A percentile compares a stretch with the other conserved stretches of the same genome.
Conservation (phyloP, 2,888 invertebrate genomes). For the Habrosyne pyritoides region DNA sequence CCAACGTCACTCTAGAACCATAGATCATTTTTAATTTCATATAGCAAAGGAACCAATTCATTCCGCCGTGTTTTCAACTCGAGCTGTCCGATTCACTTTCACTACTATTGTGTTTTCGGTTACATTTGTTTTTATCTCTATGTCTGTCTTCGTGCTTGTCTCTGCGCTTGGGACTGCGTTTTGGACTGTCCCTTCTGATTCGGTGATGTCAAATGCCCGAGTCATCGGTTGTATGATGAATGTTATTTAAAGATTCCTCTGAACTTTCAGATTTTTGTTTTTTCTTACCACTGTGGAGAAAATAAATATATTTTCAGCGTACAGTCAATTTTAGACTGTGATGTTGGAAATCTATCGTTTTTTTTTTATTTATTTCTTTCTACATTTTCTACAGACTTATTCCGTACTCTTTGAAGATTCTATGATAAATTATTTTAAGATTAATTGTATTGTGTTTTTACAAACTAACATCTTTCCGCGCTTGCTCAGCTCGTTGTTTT, state of each 20-base stretch:
- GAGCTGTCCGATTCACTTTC: conserved; percentile 66
- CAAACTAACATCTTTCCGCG: too few relatives aligned
- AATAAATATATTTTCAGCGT: conserved; percentile 12
- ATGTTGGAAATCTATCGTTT: too few relatives aligned
- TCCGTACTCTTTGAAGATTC: too few relatives aligned
- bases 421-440: too few relatives aligned
- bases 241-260: conserved; percentile 71
- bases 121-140: conserved; percentile 51
- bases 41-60: conserved; percentile 22
- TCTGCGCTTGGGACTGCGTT: conserved; percentile 47
- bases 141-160: conserved; percentile 30
- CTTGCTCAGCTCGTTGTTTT: too few relatives aligned
- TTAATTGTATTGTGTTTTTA: too few relatives aligned
- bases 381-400: too few relatives aligned
- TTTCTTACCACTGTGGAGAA: conserved; percentile 54
- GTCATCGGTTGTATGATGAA: conserved; percentile 77
- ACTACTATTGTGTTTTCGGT: conserved; percentile 55
- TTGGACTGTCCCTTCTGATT: conserved; percentile 69
- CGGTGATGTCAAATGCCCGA: conserved; percentile 81
- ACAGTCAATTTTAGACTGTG: too few relatives aligned
- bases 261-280: conserved; percentile 73
- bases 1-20: conserved; percentile 15
- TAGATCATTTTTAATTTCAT: conserved; percentile 24
- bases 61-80: conserved; percentile 54
- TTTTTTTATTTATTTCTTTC: too few relatives aligned